These are phyloP conservation scores for Pangasius krempfi DNA, from an alignment of 2,797 vertebrate species.

Conservation along the genomic window DNA sequence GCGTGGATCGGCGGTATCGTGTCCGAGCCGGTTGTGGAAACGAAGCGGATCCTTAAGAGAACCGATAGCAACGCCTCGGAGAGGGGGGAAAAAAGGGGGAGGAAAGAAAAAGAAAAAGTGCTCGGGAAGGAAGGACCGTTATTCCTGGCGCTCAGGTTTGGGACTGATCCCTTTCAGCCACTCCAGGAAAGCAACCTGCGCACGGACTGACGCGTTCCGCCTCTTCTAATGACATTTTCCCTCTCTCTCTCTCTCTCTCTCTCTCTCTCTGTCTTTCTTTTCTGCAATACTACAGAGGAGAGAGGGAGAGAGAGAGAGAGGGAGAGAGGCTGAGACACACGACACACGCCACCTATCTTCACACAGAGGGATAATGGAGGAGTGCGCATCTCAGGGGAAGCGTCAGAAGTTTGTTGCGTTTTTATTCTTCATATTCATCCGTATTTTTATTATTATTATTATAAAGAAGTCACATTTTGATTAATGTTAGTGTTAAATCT, in stretches of 20 bases:
- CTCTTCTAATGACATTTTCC: conserved; percentile 99
- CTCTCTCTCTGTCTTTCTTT: conserved; percentile 84
- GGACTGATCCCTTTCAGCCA: conserved; percentile 99
- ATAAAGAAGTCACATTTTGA: not conserved
- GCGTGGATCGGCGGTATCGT: conserved; percentile 68
- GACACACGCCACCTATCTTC: conserved; percentile 99
- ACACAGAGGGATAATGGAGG: conserved; percentile 99
- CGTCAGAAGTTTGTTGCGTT: conserved; percentile 80
- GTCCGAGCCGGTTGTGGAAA: conserved; percentile 75
- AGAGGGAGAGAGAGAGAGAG: conserved; percentile 18
- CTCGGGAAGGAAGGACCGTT: conserved; percentile 95
- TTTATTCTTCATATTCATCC: not conserved
- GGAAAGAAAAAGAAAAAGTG: conserved; percentile 55
- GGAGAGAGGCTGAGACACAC: conserved; percentile 91
- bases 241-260: conserved; percentile 42
- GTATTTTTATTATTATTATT: not conserved
- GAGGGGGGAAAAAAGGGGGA: conserved; percentile 61
- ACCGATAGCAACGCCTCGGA: conserved; percentile 22
- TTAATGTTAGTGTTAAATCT: not conserved
- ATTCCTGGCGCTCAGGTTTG: conserved; percentile 98
- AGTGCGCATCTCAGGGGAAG: conserved; percentile 95
- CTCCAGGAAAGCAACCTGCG: conserved; percentile 99
- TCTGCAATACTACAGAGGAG: conserved; percentile 82
- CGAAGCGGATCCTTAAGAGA: conserved; percentile 79
- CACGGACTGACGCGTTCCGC: conserved; percentile 99